Evolutionary conservation across 37 sponge, comb jelly and placozoan genomes (phyloP).

Genomic region (Agelas oroides): DNA sequence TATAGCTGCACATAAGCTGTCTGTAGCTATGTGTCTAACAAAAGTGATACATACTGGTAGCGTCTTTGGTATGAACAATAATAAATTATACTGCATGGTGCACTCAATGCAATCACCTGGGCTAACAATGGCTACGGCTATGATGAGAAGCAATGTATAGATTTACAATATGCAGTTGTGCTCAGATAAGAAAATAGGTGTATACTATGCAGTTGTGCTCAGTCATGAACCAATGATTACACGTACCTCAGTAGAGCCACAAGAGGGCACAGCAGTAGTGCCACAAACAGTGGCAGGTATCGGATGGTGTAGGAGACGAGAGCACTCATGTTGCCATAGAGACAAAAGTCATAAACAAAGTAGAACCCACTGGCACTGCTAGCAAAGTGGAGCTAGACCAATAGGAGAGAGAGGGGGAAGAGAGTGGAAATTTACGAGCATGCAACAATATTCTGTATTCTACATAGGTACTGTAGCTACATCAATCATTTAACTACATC

Average conservation of each 20-base stretch:
- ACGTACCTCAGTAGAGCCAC: conserved; percentile 18
- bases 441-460: not conserved
- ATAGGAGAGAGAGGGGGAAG: not conserved
- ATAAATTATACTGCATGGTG: no score
- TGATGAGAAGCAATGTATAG: no score
- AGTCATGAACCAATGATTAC: no score
- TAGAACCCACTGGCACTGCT: conserved; percentile 68
- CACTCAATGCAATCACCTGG: no score
- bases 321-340: conserved; percentile 54
- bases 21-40: no score
- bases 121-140: no score
- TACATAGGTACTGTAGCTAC: not conserved
- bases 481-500: not conserved
- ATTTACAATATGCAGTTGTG: no score
- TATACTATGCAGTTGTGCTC: no score
- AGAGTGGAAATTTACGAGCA: not conserved
- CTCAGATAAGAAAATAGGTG: no score
- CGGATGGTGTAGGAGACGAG: conserved; percentile 59
- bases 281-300: conserved; percentile 56
- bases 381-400: conserved; percentile 69
- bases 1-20: no score
- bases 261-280: conserved; percentile 38
- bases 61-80: no score
- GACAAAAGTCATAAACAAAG: conserved; percentile 81
- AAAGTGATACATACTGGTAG: no score